Percentiles rank a stretch among this genome's conserved stretches.
phyloP scores from a whole-genome alignment of 2,113 vertebrate genomes.

The Ochotona princeps region DNA sequence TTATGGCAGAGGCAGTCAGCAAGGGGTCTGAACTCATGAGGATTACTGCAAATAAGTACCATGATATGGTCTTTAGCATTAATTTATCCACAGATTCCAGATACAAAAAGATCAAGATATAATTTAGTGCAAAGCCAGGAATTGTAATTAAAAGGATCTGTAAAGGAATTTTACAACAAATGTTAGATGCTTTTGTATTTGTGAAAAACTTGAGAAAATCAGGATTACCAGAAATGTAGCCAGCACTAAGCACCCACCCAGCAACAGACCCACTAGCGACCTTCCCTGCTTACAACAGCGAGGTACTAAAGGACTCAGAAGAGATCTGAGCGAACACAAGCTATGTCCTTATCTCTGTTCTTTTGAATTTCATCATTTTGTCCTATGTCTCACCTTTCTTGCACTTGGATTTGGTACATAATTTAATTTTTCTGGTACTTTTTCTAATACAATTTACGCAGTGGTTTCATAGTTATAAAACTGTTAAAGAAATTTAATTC shows the following conservation, averaged over 20 bases:
- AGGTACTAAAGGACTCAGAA: not conserved
- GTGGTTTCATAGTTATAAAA: not conserved
- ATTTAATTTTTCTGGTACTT: not conserved
- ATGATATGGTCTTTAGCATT: not conserved
- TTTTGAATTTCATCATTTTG: not conserved
- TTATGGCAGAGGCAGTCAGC: slow-evolving; percentile 69
- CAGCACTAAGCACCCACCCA: not conserved
- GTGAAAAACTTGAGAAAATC: slow-evolving; percentile 41
- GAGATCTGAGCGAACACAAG: not conserved
- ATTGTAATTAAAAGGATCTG: slow-evolving; percentile 75
- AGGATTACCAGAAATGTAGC: not conserved
- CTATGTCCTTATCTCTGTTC: not conserved
- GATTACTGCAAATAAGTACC: slow-evolving; percentile 66
- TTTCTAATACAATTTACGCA: not conserved
- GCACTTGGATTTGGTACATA: not conserved
- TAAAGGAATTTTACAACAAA: slow-evolving; percentile 56
- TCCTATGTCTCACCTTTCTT: not conserved
- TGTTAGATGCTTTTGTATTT: slow-evolving; percentile 28
- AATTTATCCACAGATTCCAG: slow-evolving; percentile 71
- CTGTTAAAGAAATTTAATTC: not conserved
- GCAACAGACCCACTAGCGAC: not conserved
- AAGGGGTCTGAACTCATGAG: slow-evolving; percentile 76
- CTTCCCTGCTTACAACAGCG: not conserved
- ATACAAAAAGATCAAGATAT: slow-evolving; percentile 73
- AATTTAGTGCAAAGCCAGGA: slow-evolving; percentile 73